Evolutionary conservation across 2,888 invertebrate species (phyloP).

Genomic region (Pseudeuparius sepicola): DNA sequence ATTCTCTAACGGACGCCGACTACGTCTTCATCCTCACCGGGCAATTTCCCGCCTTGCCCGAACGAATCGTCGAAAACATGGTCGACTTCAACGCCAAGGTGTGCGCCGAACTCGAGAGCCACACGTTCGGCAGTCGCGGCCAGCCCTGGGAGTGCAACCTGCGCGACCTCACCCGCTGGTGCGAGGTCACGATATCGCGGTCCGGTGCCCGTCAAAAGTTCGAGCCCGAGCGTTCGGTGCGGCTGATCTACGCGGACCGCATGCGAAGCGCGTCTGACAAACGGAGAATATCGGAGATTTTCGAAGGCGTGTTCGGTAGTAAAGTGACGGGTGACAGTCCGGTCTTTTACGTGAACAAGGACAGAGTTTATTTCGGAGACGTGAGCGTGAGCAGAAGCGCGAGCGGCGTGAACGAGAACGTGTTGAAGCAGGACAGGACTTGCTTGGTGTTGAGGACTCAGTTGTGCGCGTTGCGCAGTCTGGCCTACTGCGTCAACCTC

Average conservation of each 20-base stretch:
- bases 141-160: slow-evolving; percentile 97
- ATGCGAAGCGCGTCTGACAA: slow-evolving; percentile 76
- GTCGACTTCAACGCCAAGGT: slow-evolving; percentile 68
- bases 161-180: slow-evolving; percentile 90
- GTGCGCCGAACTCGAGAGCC: slow-evolving; percentile 50
- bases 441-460: slow-evolving; percentile 48
- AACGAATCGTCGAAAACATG: slow-evolving; percentile 56
- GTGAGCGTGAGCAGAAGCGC: slow-evolving; percentile 39
- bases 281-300: slow-evolving; percentile 49
- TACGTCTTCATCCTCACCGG: slow-evolving; percentile 53
- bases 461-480: slow-evolving; percentile 58
- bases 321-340: slow-evolving; percentile 47
- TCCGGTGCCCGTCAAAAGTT: slow-evolving; percentile 21
- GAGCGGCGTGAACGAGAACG: slow-evolving; percentile 27
- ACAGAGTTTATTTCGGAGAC: slow-evolving; percentile 56
- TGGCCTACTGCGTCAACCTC: slow-evolving; percentile 80
- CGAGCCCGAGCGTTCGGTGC: slow-evolving; percentile 50
- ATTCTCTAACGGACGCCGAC: slow-evolving; percentile 55
- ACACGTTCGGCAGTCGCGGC: slow-evolving; percentile 68
- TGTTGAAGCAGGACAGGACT: slow-evolving; percentile 32
- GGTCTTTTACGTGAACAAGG: slow-evolving; percentile 48
- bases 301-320: slow-evolving; percentile 41
- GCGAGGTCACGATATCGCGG: slow-evolving; percentile 33
- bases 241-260: slow-evolving; percentile 76
- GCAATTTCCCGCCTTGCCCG: slow-evolving; percentile 53